Evolutionary conservation across 2,113 vertebrate genomes (phyloP).

Genomic region (Martes martes): DNA sequence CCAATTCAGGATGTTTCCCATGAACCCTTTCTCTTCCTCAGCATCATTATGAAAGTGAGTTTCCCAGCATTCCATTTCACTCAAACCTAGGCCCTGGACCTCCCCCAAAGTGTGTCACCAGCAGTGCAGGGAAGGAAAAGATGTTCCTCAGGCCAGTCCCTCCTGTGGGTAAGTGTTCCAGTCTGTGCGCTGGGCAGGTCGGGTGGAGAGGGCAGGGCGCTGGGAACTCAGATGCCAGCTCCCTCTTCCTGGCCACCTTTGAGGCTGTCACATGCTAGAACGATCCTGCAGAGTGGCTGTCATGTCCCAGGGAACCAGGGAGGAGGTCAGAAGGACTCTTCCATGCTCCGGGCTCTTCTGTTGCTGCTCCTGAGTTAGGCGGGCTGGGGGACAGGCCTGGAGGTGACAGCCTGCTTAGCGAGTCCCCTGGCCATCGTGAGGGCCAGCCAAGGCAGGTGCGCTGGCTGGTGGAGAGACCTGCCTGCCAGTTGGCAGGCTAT

Average conservation of each 20-base stretch:
- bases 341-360: background rate
- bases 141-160: background rate
- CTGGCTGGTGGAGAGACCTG: background rate
- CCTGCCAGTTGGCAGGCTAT: background rate
- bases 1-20: background rate
- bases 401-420: background rate
- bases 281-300: background rate
- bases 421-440: fast-evolving
- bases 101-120: background rate
- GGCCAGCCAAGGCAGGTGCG: background rate
- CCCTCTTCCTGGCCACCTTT: background rate
- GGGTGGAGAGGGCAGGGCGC: background rate
- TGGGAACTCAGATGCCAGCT: too few relatives aligned
- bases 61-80: background rate
- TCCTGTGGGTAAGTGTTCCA: fast-evolving
- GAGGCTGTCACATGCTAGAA: background rate
- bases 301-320: background rate
- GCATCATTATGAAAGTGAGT: background rate
- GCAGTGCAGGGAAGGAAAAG: background rate
- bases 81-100: background rate
- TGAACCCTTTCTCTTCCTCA: background rate
- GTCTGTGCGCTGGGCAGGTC: fast-evolving
- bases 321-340: background rate
- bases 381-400: background rate
- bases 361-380: background rate